A percentile compares a stretch with the other conserved stretches of the same genome.
Evolutionary conservation across 2,797 vertebrate species (phyloP).

Genomic region (Botia almorhae): DNA sequence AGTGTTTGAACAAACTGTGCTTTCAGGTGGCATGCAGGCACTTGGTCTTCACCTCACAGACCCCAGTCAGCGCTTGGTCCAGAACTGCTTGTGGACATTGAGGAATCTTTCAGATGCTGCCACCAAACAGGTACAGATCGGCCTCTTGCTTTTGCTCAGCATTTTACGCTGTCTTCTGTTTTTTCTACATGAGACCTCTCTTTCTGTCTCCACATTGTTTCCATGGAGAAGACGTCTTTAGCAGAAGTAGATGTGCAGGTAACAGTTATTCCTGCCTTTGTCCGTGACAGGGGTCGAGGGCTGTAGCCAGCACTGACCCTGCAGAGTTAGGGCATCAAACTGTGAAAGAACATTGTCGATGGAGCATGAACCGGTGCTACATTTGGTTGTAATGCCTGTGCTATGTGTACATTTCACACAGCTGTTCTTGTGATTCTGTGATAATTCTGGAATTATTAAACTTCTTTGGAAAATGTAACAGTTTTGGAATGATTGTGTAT

Average conservation of each 20-base stretch:
- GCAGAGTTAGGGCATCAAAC: conserved; percentile 47
- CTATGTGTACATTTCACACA: conserved; percentile 46
- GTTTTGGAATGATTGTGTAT: conserved; percentile 55
- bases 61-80: conserved; percentile 96
- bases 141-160: conserved; percentile 31
- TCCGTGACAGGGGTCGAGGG: conserved; percentile 52
- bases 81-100: conserved; percentile 99
- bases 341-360: conserved; percentile 45
- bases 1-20: conserved; percentile 1
- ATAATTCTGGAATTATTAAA: conserved; percentile 31
- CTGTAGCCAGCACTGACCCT: conserved; percentile 57
- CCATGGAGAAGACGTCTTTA: conserved; percentile 66
- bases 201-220: conserved; percentile 64
- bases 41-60: conserved; percentile 97
- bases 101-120: conserved; percentile 98
- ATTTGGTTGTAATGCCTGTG: conserved; percentile 57
- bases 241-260: conserved; percentile 69
- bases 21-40: conserved; percentile 96
- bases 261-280: conserved; percentile 66
- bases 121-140: conserved; percentile 90
- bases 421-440: conserved; percentile 44
- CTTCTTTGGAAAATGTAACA: neutral
- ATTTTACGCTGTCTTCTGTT: conserved; percentile 57
- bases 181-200: conserved; percentile 62
- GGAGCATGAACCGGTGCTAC: conserved; percentile 53